Evolutionary conservation across 2,113 vertebrate genomes (phyloP).

Genomic region (Lathamus discolor): DNA sequence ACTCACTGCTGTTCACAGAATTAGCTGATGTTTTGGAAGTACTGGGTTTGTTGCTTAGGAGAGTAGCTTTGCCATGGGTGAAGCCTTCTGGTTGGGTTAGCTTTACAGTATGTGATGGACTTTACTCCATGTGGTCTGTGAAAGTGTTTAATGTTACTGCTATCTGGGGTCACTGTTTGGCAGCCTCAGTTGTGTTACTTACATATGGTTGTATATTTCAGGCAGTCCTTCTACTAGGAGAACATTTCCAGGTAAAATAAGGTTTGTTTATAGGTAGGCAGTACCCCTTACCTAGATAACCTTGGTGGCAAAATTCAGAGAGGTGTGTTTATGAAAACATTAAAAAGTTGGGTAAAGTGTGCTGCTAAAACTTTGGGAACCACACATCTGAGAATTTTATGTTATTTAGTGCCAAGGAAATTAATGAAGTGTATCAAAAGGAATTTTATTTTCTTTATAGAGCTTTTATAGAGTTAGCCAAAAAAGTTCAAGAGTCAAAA

Average conservation of each 20-base stretch:
- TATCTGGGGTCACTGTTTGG: background rate
- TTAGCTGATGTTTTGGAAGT: background rate
- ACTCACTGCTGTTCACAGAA: background rate
- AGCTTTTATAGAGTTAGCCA: slow-evolving; percentile 9
- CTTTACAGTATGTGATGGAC: background rate
- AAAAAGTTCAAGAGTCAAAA: slow-evolving; percentile 32
- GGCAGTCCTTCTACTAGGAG: background rate
- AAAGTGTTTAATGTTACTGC: background rate
- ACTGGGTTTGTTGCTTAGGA: background rate
- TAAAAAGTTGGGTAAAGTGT: slow-evolving; percentile 10
- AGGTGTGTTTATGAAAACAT: background rate
- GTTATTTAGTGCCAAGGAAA: slow-evolving; percentile 27
- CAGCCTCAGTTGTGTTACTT: background rate
- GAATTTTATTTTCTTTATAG: slow-evolving; percentile 31
- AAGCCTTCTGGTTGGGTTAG: background rate
- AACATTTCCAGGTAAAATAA: background rate
- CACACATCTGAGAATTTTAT: background rate
- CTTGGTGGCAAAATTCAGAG: background rate
- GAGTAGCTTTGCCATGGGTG: background rate
- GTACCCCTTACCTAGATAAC: background rate
- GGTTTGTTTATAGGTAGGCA: background rate
- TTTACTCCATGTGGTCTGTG: background rate
- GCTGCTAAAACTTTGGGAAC: background rate
- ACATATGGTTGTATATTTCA: fast-evolving
- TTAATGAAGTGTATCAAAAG: slow-evolving; percentile 53